A percentile compares a stretch with the other conserved stretches of the same genome.
Conservation (phyloP, 2,113 vertebrate species). For the Nothobranchius kuhntae region DNA sequence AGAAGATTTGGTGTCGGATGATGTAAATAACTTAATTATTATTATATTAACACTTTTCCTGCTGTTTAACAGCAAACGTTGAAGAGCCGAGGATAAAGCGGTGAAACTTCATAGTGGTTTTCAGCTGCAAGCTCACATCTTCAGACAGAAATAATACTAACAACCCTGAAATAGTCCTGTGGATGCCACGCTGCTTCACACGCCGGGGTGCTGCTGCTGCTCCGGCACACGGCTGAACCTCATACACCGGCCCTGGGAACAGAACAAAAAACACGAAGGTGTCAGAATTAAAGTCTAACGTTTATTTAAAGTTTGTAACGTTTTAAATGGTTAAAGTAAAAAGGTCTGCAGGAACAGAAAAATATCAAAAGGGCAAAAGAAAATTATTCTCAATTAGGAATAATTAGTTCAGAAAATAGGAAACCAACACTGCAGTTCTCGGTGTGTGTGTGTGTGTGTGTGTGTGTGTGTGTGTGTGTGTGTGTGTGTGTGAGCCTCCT, state of each 20-base stretch:
- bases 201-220: conserved; percentile 66
- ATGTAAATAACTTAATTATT: conserved; percentile 41
- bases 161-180: conserved; percentile 31
- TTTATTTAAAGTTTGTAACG: too few relatives aligned
- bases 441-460: too few relatives aligned
- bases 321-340: too few relatives aligned
- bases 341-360: too few relatives aligned
- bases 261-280: conserved; percentile 10
- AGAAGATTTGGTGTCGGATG: background rate
- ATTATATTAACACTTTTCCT: background rate
- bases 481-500: conserved; percentile 9
- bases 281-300: too few relatives aligned
- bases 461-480: too few relatives aligned
- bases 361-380: too few relatives aligned
- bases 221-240: conserved; percentile 88
- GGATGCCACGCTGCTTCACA: conserved; percentile 11
- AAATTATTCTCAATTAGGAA: too few relatives aligned
- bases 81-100: background rate
- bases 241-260: conserved; percentile 89
- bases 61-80: background rate
- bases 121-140: conserved; percentile 20
- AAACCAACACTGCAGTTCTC: too few relatives aligned
- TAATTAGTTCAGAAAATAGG: too few relatives aligned
- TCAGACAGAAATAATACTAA: too few relatives aligned
- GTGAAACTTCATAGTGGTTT: conserved; percentile 43